Evolutionary conservation across 2,888 invertebrate genomes (phyloP).

Genomic region (Cistogaster globosa): DNA sequence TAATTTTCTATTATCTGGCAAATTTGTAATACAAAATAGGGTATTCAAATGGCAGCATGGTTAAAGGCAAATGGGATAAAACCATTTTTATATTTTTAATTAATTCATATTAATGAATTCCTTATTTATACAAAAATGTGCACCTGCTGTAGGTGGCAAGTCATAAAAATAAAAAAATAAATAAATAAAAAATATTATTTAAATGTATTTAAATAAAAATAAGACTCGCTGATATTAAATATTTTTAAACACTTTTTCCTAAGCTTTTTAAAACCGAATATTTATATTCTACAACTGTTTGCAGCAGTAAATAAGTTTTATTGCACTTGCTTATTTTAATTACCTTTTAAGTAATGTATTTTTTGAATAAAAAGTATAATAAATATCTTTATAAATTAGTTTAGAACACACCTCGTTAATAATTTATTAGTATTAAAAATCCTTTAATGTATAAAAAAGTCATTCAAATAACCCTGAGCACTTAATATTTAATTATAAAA

Average conservation of each 20-base stretch:
- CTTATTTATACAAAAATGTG: too few relatives aligned
- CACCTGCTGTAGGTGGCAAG: too few relatives aligned
- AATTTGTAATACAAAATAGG: too few relatives aligned
- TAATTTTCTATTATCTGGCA: too few relatives aligned
- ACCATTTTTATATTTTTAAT: too few relatives aligned
- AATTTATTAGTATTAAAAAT: constrained; percentile 16
- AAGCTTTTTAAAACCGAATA: background rate
- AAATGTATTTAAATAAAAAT: background rate
- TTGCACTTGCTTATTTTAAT: background rate
- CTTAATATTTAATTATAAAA: constrained; percentile 53
- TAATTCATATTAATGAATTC: too few relatives aligned
- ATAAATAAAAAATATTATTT: too few relatives aligned
- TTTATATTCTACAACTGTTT: background rate
- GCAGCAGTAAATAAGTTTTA: background rate
- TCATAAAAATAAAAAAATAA: too few relatives aligned
- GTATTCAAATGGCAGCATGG: too few relatives aligned
- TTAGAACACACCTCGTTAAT: background rate
- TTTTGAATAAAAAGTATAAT: background rate
- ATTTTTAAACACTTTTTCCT: background rate
- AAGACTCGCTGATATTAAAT: background rate
- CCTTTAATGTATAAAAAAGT: constrained; percentile 10
- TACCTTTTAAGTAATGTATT: background rate
- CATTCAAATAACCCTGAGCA: constrained; percentile 55
- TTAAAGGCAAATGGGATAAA: too few relatives aligned
- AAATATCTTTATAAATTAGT: constrained; percentile 6